These are phyloP conservation scores for Exaiptasia diaphana DNA, from an alignment of 64 coral and sea anemone genomes.

Conservation along the genomic window DNA sequence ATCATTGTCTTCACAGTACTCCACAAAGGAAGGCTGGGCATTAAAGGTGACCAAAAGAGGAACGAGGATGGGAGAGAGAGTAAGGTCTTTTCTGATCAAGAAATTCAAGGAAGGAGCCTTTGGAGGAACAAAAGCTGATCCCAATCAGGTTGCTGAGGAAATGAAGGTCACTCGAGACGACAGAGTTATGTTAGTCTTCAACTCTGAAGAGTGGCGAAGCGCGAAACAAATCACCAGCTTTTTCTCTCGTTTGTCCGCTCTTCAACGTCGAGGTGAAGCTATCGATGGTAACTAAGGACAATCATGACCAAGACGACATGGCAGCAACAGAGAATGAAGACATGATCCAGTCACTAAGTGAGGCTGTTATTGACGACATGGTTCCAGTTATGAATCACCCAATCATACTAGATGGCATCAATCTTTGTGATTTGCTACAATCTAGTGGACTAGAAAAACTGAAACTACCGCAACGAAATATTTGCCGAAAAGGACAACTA, in stretches of 20 bases:
- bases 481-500: conserved; percentile 38
- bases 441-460: conserved; percentile 18
- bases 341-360: conserved; percentile 3
- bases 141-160: conserved; percentile 39
- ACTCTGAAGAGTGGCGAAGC: conserved; percentile 46
- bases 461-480: conserved; percentile 34
- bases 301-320: conserved; percentile 27
- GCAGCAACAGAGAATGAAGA: conserved; percentile 16
- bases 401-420: conserved; percentile 36
- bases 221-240: conserved; percentile 34
- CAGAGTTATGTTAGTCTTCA: conserved; percentile 13
- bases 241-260: conserved; percentile 4
- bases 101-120: conserved; percentile 27
- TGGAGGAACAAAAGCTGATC: conserved; percentile 21
- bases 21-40: conserved; percentile 40
- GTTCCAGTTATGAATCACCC: conserved; percentile 21
- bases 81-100: conserved; percentile 19
- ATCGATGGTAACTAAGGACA: conserved; percentile 28
- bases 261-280: conserved; percentile 34
- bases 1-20: conserved; percentile 28
- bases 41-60: conserved; percentile 43
- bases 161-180: conserved; percentile 25
- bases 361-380: conserved; percentile 13
- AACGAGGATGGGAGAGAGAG: conserved; percentile 17
- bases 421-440: conserved; percentile 26